Evolutionary conservation across 2,113 vertebrate species (phyloP).

Genomic region (Erythrocebus patas): DNA sequence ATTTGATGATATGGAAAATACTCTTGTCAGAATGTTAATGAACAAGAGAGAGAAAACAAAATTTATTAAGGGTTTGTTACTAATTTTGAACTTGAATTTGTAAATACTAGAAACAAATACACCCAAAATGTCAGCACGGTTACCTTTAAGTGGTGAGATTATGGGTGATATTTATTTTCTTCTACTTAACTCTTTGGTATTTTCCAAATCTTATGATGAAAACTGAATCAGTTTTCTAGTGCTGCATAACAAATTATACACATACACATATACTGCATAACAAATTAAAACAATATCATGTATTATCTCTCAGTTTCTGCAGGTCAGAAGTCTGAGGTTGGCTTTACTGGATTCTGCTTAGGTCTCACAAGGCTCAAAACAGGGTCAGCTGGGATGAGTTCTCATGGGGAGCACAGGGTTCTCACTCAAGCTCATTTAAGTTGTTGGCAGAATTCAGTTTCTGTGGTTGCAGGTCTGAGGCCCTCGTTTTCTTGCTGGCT

Average conservation of each 20-base stretch:
- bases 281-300: neutral
- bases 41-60: neutral
- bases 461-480: neutral
- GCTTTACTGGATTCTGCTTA: neutral
- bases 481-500: neutral
- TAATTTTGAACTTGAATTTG: neutral
- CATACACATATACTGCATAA: neutral
- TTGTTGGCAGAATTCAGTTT: neutral
- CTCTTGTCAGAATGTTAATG: neutral
- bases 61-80: neutral
- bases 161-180: constrained; percentile 3
- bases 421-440: neutral
- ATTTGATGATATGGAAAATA: neutral
- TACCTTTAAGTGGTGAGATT: neutral
- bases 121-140: neutral
- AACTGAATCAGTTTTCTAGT: neutral
- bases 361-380: neutral
- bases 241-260: neutral
- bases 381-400: neutral
- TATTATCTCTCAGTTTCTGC: neutral
- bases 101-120: neutral
- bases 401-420: neutral
- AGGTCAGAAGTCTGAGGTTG: neutral
- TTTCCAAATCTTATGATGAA: neutral
- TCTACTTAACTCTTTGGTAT: neutral